These are phyloP conservation scores for Anguilla megastoma DNA, from an alignment of 2,797 vertebrate species.

Conservation along the genomic window DNA sequence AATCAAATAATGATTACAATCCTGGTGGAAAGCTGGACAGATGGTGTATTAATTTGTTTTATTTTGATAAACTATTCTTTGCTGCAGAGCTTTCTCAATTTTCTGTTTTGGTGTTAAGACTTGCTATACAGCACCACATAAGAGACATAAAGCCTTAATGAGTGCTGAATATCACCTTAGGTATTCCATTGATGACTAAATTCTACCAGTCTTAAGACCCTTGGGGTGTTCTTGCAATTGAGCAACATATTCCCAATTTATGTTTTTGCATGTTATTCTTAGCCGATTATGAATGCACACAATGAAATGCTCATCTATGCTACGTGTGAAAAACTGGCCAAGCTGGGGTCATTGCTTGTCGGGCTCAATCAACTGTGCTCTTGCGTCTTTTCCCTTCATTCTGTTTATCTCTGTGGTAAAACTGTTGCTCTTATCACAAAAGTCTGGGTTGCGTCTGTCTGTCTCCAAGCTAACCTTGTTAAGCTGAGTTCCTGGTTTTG, in stretches of 20 bases:
- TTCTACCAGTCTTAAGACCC: too few relatives aligned
- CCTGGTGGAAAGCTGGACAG: background rate
- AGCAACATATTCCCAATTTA: too few relatives aligned
- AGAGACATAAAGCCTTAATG: too few relatives aligned
- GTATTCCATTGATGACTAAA: too few relatives aligned
- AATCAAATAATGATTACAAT: background rate
- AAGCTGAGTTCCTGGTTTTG: background rate
- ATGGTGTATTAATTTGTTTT: too few relatives aligned
- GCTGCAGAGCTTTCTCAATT: background rate
- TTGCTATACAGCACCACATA: too few relatives aligned
- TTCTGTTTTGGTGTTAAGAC: too few relatives aligned
- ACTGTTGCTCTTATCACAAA: background rate
- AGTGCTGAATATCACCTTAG: too few relatives aligned
- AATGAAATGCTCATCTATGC: too few relatives aligned
- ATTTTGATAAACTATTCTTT: background rate
- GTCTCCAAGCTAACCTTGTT: background rate
- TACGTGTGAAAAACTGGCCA: background rate
- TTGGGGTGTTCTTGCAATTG: too few relatives aligned
- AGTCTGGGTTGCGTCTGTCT: background rate
- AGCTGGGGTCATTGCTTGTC: background rate
- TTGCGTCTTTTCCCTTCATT: background rate
- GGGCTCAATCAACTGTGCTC: background rate
- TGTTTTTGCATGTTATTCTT: too few relatives aligned
- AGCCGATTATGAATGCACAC: too few relatives aligned
- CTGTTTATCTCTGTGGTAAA: background rate